phyloP scores from a whole-genome alignment of 1,140 invertebrate genomes.

The Cyclina sinensis region DNA sequence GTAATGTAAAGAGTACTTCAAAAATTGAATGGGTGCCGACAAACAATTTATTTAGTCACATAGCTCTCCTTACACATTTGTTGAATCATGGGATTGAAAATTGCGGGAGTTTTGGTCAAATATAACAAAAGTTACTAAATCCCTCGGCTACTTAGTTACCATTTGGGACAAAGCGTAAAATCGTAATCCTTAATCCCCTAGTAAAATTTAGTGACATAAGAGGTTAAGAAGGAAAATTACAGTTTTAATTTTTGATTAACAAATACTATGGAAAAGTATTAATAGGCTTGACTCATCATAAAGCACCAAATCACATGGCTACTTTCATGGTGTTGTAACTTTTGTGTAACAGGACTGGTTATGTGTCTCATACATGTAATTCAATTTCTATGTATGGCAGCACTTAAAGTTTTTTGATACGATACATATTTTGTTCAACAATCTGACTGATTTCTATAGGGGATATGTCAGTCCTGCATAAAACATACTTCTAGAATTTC shows the following conservation, averaged over 20 bases:
- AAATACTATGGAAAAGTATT: too few species aligned
- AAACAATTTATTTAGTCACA: neutral
- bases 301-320: too few species aligned
- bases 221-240: neutral
- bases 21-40: conserved; percentile 18
- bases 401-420: too few species aligned
- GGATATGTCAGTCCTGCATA: too few species aligned
- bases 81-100: conserved; percentile 27
- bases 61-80: neutral
- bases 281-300: too few species aligned
- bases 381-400: too few species aligned
- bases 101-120: neutral
- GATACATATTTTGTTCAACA: too few species aligned
- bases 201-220: neutral
- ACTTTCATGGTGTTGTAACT: too few species aligned
- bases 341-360: too few species aligned
- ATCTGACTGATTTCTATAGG: too few species aligned
- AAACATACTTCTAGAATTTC: too few species aligned
- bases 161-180: conserved; percentile 9
- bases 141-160: neutral
- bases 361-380: too few species aligned
- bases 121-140: conserved; percentile 24
- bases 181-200: neutral
- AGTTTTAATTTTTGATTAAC: neutral
- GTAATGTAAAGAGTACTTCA: neutral